These are phyloP conservation scores for Xenopus borealis DNA, from an alignment of 2,113 vertebrate genomes.

Conservation along the genomic window DNA sequence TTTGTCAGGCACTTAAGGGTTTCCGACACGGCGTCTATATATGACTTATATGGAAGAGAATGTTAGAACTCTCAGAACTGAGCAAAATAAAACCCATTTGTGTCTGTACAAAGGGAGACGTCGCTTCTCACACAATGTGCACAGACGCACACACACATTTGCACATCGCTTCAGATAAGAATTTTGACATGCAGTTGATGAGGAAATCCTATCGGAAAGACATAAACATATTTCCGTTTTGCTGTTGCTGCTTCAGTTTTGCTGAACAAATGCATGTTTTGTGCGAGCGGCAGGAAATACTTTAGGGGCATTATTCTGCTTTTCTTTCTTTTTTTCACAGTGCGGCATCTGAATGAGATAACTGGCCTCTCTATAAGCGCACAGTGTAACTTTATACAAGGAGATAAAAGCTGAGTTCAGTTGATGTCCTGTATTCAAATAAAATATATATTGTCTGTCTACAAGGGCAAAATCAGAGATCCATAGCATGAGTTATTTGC, in stretches of 20 bases:
- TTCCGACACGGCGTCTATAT: conserved; percentile 17
- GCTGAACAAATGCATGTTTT: conserved; percentile 14
- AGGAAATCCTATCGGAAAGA: conserved; percentile 28
- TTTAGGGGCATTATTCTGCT: background rate
- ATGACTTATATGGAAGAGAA: conserved; percentile 36
- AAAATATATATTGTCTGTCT: too few species aligned
- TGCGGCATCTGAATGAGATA: background rate
- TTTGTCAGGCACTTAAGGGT: conserved; percentile 39
- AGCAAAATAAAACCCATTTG: conserved; percentile 33
- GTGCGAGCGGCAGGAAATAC: conserved; percentile 3
- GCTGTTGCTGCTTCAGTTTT: background rate
- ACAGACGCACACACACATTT: conserved; percentile 4
- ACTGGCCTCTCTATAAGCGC: too few species aligned
- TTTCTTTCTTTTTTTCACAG: background rate
- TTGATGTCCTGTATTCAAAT: too few species aligned
- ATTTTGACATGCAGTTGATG: conserved; percentile 17
- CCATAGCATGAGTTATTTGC: too few species aligned
- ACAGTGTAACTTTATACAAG: too few species aligned
- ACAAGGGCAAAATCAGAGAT: too few species aligned
- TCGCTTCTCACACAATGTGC: conserved; percentile 8
- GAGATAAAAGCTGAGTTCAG: too few species aligned
- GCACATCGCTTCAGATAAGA: conserved; percentile 14
- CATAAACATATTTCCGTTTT: conserved; percentile 10
- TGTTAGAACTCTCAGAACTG: conserved; percentile 28
- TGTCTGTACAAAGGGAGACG: background rate